These are phyloP conservation scores for Petrolisthes cinctipes DNA, from an alignment of 2,888 invertebrate species.

Conservation along the genomic window DNA sequence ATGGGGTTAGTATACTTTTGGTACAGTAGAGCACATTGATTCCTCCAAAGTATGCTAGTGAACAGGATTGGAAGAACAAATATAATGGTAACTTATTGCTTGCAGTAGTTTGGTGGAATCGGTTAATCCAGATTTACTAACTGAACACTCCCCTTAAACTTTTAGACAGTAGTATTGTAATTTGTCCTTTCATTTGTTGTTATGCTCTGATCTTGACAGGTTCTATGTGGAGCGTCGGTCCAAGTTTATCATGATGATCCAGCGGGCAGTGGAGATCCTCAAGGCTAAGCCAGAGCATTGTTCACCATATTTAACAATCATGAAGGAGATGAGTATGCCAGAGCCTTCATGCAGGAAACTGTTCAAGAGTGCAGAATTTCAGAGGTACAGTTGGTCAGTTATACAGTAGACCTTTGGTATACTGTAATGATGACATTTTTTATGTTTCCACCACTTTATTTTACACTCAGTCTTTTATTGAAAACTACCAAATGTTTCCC, in stretches of 20 bases:
- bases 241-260: conserved; percentile 73
- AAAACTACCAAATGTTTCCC: no score
- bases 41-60: no score
- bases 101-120: no score
- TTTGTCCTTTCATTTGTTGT: no score
- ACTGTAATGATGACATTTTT: neutral
- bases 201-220: conserved; percentile 66
- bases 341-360: conserved; percentile 72
- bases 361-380: conserved; percentile 73
- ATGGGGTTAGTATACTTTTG: no score
- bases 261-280: conserved; percentile 74
- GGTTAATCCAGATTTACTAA: no score
- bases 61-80: no score
- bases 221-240: conserved; percentile 76
- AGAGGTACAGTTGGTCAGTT: conserved; percentile 69
- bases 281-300: conserved; percentile 73
- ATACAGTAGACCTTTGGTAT: no score
- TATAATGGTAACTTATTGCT: no score
- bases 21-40: no score
- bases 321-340: conserved; percentile 71
- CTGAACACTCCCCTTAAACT: no score
- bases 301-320: conserved; percentile 73
- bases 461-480: neutral
- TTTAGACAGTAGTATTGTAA: no score
- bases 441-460: neutral